Percentiles rank a stretch among this genome's conserved stretches.
Evolutionary conservation across 2,888 invertebrate species (phyloP).

Genomic region (Tryphoninae sp.): DNA sequence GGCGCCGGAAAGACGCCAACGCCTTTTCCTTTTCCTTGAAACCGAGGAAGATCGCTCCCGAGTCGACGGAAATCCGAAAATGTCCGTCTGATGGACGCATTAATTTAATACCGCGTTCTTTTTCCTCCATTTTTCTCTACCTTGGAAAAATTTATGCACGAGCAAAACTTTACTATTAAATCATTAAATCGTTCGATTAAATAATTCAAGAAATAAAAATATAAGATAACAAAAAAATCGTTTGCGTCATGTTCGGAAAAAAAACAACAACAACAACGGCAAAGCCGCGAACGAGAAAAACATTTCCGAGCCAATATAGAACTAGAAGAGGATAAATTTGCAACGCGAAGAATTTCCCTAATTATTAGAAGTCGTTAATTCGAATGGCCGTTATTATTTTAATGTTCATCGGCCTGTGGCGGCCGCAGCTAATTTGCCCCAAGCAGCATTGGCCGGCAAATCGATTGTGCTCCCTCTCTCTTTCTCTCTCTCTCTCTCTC

Average conservation of each 20-base stretch:
- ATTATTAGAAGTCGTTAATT: slow-evolving; percentile 79
- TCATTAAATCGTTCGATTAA: not conserved
- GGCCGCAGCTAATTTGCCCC: slow-evolving; percentile 76
- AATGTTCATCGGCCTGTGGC: slow-evolving; percentile 73
- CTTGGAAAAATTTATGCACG: not conserved
- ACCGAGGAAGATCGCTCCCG: slow-evolving; percentile 8
- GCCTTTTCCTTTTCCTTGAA: slow-evolving; percentile 27
- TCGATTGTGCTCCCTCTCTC: slow-evolving; percentile 73
- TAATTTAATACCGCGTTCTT: not conserved
- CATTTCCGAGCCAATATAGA: not conserved
- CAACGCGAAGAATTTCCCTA: slow-evolving; percentile 77
- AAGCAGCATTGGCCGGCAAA: slow-evolving; percentile 70
- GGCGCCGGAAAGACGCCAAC: slow-evolving; percentile 60
- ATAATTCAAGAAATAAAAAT: not conserved
- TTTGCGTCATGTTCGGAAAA: not conserved
- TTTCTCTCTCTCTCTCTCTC: slow-evolving; percentile 14
- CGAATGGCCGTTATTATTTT: slow-evolving; percentile 79
- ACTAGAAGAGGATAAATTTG: slow-evolving; percentile 67
- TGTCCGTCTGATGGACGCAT: not conserved
- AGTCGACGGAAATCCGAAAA: slow-evolving; percentile 31
- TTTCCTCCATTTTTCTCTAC: not conserved
- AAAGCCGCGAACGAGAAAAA: not conserved
- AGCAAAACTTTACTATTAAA: not conserved
- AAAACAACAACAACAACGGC: not conserved
- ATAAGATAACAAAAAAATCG: not conserved